Evolutionary conservation across 2,888 invertebrate genomes (phyloP), one percentile per base, ranked within the genome.

Genomic region (Brenthis hecate): DNA sequence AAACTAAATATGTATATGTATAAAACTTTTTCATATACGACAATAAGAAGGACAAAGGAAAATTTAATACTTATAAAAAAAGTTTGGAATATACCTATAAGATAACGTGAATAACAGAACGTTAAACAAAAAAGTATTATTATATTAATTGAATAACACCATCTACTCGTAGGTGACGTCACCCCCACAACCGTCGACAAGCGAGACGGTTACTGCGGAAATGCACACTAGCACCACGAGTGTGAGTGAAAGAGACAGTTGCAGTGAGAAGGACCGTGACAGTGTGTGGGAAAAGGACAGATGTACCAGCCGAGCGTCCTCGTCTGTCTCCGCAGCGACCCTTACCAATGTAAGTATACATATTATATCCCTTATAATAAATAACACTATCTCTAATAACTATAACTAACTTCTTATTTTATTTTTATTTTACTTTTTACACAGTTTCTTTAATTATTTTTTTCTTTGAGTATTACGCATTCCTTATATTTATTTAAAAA

Each of bases 341-440:
- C 85, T 95, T 72, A 95, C 95, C 68, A 95, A 95, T 87, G 95
- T 95, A 87, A 93, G 94, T 92, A 36, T 32, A 48, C 11, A 8
- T 43, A 43, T 3, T 28, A 28, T 28, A 28, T 28, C 28, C 8
- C 13, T n/a, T 13, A n/a, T 13, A 47, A 57, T 28, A 28, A 47
- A 57, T 28, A 28, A 28, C 5, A 28, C 28, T 28, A 4, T 0
- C 3, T 4, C 3, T 28, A 28, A 28, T 28, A 28, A 4, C 4
- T 28, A 5, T 28, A 28, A 4, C 28, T 28, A 36, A 36, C 8
- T 36, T 36, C 6, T 36, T 36, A 1, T 6, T 36, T 6, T 8
- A 8, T 36, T 36, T 6, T 36, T 36, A 8, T 6, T 36, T 36
- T 8, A 6, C 36, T 6, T 36, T 36, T 36, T 36, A 36, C 8